Evolutionary conservation across 2,113 vertebrate genomes (phyloP), one percentile per base, ranked within the genome.

Genomic region (Xenopus laevis): DNA sequence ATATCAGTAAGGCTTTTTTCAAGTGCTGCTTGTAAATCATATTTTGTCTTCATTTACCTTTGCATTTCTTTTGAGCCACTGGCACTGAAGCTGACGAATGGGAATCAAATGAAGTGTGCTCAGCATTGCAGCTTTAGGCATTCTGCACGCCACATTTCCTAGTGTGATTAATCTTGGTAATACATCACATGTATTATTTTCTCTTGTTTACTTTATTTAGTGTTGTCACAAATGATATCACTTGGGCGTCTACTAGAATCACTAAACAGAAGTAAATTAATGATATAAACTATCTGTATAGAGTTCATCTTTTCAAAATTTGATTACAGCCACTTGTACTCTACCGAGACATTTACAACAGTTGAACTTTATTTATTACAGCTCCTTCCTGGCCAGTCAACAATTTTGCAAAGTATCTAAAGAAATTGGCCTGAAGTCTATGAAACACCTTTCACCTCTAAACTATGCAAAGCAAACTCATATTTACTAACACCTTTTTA

Each of bases 31-130:
- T 79, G 81, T 86, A 90, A 90, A 89, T 92, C 88, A 87, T 83
- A 86, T 84, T 81, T 87, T 79, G 64, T 85, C 72, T 85, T 89
- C 88, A 92, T 90, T 93, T 93, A 91, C 89, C 84, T 87, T 78
- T 82, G 79, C 82, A 82, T 90, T 89, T 86, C 86, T 79, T 88
- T 87, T 84, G 82, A 92, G 89, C 84, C 87, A 89, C 79, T 74
- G 84, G 87, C 78, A 73, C 84, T 79, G 81, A 87, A 86, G 76
- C 89, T 95, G 94, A 95, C 58, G 83, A 86, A 95, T 93, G 90
- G 86, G 87, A 90, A 93, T 93, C 89, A 92, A 93, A 94, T 95
- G 91, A 93, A 92, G 88, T 93, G 89, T 92, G 87, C 84, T 91
- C 89, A 93, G 89, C 87, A 87, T 85, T 84, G 86, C 89, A 86